Base-by-base conservation (phyloP, 1,140 invertebrate species). In the Trachymyrmex cornetzi region DNA sequence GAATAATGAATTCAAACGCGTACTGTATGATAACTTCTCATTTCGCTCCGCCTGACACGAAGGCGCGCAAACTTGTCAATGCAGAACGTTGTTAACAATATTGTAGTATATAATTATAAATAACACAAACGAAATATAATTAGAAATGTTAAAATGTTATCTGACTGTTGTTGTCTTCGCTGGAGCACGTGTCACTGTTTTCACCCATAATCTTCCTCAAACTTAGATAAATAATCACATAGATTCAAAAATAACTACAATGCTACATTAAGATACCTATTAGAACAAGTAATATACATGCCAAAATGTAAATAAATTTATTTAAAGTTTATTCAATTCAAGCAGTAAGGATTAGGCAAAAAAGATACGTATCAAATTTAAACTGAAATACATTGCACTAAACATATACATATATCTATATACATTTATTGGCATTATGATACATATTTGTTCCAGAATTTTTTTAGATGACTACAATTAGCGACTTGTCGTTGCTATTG, bases 391-490 rank as follows among this genome's bases (percentile, higher is more conserved):
- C 27, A 44, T 71, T 55, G 22, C 12, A 7, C 6, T 81, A 71
- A 81, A 84, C 87, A 87, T 74, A 74, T 59, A 30, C 3, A 30
- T 3, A 30, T 30, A 30, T 30, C 2, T 2, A 3, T 30, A 59
- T 89, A 92, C 89, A 92, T 91, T 86, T 92, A 93, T 93, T 93
- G 85, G 67, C 88, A 91, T 90, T 91, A 90, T 88, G 89, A 93
- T 93, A 93, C 92, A 93, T 91, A 92, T 74, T 91, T 92, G 89
- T 92, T 85, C 77, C 34, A 82, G 3, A 16, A 48, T 12, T 22
- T 48, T 44, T 27, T 61, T 81, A 27, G 14, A 50, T 12, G 19
- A 84, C 55, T 75, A 84, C 55, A 48, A 61, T 69, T 59, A 44
- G 4, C 9, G 0, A 74, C 16, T 27, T 30, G 34, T 59, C 19